Evolutionary conservation across 1,140 invertebrate genomes (phyloP).

Genomic region (Drosophila punjabiensis): DNA sequence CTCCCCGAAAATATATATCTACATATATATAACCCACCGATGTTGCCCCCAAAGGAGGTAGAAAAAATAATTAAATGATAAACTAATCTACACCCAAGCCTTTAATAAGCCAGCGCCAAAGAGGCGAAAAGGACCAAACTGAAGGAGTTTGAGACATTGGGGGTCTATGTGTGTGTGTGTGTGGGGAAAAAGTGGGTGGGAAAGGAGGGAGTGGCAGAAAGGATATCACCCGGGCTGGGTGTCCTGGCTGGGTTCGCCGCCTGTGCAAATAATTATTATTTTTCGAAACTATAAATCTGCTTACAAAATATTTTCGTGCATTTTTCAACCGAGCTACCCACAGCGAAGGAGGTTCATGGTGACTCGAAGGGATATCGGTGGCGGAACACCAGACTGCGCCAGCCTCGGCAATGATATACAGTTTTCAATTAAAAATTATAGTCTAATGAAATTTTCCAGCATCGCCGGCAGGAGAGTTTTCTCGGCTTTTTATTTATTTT

Average conservation of each 20-base stretch:
- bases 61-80: constrained; percentile 82
- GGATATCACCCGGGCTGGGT: constrained; percentile 10
- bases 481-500: constrained; percentile 27
- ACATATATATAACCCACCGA: neutral
- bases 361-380: neutral
- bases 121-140: constrained; percentile 14
- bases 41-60: constrained; percentile 19
- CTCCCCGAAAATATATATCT: constrained; percentile 9
- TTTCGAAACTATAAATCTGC: constrained; percentile 80
- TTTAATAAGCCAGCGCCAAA: constrained; percentile 57
- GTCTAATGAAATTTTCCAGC: constrained; percentile 71
- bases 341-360: constrained; percentile 10
- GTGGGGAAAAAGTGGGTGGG: neutral
- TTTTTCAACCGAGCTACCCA: constrained; percentile 53
- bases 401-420: constrained; percentile 71
- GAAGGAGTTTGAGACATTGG: constrained; percentile 49
- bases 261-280: constrained; percentile 81
- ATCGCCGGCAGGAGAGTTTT: constrained; percentile 50
- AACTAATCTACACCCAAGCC: constrained; percentile 73
- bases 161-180: neutral
- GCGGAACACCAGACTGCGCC: constrained; percentile 47
- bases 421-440: constrained; percentile 79
- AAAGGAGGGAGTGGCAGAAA: neutral
- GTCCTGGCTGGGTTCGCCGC: constrained; percentile 58
- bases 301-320: constrained; percentile 77